Evolutionary conservation across 2,888 invertebrate species (phyloP), one percentile per base, ranked within the genome.

Genomic region (Tenthredo livida): DNA sequence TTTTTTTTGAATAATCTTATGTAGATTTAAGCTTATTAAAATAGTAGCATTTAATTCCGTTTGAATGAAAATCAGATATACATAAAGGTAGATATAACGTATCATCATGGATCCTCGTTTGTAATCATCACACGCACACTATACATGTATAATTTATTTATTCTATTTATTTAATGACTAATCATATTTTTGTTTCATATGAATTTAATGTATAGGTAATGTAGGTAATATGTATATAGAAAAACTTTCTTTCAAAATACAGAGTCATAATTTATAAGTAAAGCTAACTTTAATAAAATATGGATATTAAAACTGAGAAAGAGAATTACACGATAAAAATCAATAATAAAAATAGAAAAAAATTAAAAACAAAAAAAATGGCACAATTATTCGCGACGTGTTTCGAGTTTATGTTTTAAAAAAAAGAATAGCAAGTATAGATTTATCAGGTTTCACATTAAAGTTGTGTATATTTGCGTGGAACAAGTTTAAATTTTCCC

Each of bases 61-160:
- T 29, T 29, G 17, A 12, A 67, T 29, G 33, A 17, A 29, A 67
- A 33, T 67, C 25, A 33, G 17, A 61, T 29, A 29, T 29, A 61
- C n/a, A n/a, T n/a, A n/a, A n/a, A n/a, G n/a, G n/a, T 67, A 67
- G 67, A 40, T 9, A 0, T 40, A 43, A 72, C 1, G 29, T 17
- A 37, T 61, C 17, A 21, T 80, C 61, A 61, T 61, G 25, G 25
- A 80, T 80, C 25, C 9, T 61, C 37, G 33, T 61, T 61, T 40
- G 37, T 37, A 80, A 61, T 61, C 80, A 61, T 50, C 58, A 21
- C 37, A 80, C 40, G 80, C 80, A 80, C 80, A 80, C 21, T 17
- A 73, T 25, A 77, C 47, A 21, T 73, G 21, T 73, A 43, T 77
- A 54, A 77, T 77, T 77, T 77, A 77, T 77, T 80, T 80, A 58